Base-by-base conservation (phyloP, 1,140 invertebrate genomes). In the Drosophila insularis region DNA sequence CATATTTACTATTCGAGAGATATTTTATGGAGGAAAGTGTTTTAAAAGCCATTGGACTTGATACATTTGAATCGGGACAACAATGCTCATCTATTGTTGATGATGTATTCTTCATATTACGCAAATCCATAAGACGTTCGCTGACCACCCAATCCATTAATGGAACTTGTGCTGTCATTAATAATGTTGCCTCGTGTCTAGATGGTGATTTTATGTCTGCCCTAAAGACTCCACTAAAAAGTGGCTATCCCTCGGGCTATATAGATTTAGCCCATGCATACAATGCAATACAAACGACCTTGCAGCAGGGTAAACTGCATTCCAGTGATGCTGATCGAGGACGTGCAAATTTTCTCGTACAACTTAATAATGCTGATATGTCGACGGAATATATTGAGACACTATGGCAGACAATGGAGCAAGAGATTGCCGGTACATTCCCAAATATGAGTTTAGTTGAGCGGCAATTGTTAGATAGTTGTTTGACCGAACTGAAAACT, bases 21-120 rank as follows among this genome's bases (percentile, higher is more conserved):
- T 95, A 97, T 93, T 99, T 99, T 91, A 96, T 99, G 94, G 96
- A 97, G 78, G 98, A 99, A 92, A 99, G 98, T 90, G 96, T 99
- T 0, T 94, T 95, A 32, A 99, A 99, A 92, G 98, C 98, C 19
- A 94, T 99, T 46, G 95, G 95, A 67, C 95, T 99, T 94, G 98
- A 99, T 85, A 93, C 93, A 0, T 92, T 96, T 39, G 95, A 95
- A 70, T 68, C 84, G 2, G 95, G 95, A 27, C 94, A 96, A 56
- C 94, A 96, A 68, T 97, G 95, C 2, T 98, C 98, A 0, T 98
- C 97, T 79, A 96, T 99, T 93, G 96, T 99, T 0, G 99, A 99
- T 92, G 98, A 99, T 93, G 96, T 99, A 2, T 99, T 99, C 92
- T 99, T 98, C 91, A 98, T 99, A 73, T 95, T 99, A 0, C 97